Evolutionary conservation across 2,888 invertebrate genomes (phyloP), one percentile per base, ranked within the genome.

Genomic region (Prostheceraeus crozeri): DNA sequence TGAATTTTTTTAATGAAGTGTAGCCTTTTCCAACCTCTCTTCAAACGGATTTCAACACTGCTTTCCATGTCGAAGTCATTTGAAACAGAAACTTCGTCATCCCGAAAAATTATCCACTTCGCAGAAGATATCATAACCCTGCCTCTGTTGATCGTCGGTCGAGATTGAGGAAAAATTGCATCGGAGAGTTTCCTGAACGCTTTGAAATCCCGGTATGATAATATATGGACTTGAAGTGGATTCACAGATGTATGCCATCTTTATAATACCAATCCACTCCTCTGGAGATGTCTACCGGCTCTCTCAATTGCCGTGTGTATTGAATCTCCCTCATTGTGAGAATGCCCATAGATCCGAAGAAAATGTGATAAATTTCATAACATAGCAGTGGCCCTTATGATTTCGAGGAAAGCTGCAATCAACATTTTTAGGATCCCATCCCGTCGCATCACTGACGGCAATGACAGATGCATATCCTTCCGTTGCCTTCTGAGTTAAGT

Each of bases 221-320:
- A n/a, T n/a, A 10, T 33, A 10, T n/a, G 8, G 8, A 33, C 33
- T n/a, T 33, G 8, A 10, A 33, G n/a, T 33, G n/a, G 33, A 33
- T 33, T 33, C n/a, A n/a, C 33, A 8, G 33, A n/a, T 33, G n/a
- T 33, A n/a, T n/a, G 33, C 33, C 40, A 40, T 40, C 40, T 40
- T 40, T 4, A 40, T 40, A 4, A 40, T 40, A 40, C 40, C 8
- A 40, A 40, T 23, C 40, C 40, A 40, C 21, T 40, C 40, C 14
- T 40, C 40, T 40, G 33, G 40, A 40, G 40, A 40, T 40, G 6
- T 40, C 40, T 40, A 4, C 40, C 21, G 40, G 40, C 16, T 4
- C 40, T 8, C 21, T 40, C 8, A 40, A 40, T 40, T 23, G 16
- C 14, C 21, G 16, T 19, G 21, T 40, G 40, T 40, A 40, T 40